Base-by-base conservation (phyloP, 2,113 vertebrate genomes). In the Phodopus roborovskii region DNA sequence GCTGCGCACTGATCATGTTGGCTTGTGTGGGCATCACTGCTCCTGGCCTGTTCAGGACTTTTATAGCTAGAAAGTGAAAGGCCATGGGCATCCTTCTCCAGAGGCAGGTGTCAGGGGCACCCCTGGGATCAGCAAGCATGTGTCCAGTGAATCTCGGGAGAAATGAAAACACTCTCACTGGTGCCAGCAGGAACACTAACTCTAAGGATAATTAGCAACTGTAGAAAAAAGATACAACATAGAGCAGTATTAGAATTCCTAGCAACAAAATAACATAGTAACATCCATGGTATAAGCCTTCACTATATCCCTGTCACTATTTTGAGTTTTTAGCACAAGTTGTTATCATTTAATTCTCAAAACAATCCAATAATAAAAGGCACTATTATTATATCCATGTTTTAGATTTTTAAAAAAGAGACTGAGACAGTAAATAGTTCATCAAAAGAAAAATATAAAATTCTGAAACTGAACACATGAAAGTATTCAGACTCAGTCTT, bases 31-130 rank as follows among this genome's bases (percentile, higher is more conserved):
- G 1, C 83, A 2, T 83, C 36, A 58, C 26, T 74, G 19, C 48
- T 42, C 28, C 60, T 60, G 39, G 60, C 7, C 77, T 28, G 16
- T 39, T 12, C 28, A 36, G 56, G 42, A 64, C 53, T 6, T 83
- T 96, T 95, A 48, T 97, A 91, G 95, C 58, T 83, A 89, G 48
- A 96, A 10, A 91, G 30, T 70, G 78, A 93, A 22, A 94, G 70
- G 33, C 24, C 78, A 75, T 16, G 33, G 15, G 62, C 42, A 93
- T 50, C 60, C 77, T 85, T 91, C 77, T 92, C 60, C 36, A 53
- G 66, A 88, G 36, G 66, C 77, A 91, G 89, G 15, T 70, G 56
- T 81, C 83, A 91, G 58, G 33, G 77, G 62, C 16, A 82, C 96
- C 88, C 87, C 26, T 84, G 97, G 91, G 95, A 97, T 94, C 94